These are phyloP conservation scores for Megaleporinus macrocephalus DNA, from an alignment of 2,113 vertebrate genomes.

Conservation along the genomic window DNA sequence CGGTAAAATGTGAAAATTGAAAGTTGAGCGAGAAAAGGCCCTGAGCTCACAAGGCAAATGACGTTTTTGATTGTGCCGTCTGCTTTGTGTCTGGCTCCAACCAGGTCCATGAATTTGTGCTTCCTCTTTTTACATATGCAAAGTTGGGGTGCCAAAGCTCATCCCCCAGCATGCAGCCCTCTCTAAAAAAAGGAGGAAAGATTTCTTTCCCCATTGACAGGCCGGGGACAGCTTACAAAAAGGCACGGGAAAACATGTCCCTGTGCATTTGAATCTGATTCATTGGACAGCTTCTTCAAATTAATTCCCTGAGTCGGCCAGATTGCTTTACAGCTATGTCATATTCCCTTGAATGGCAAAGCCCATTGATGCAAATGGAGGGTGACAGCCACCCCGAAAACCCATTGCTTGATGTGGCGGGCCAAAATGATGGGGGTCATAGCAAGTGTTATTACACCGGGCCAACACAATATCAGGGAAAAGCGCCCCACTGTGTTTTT, in stretches of 20 bases:
- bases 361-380: conserved; percentile 91
- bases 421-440: conserved; percentile 90
- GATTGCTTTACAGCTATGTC: conserved; percentile 96
- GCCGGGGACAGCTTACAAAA: conserved; percentile 54
- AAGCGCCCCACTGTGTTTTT: conserved; percentile 68
- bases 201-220: conserved; percentile 60
- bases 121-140: conserved; percentile 73
- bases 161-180: conserved; percentile 69
- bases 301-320: conserved; percentile 96
- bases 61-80: conserved; percentile 73
- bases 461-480: conserved; percentile 84
- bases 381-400: conserved; percentile 88
- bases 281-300: conserved; percentile 95
- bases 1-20: conserved; percentile 38
- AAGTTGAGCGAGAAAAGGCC: conserved; percentile 43
- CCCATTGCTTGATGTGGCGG: conserved; percentile 82
- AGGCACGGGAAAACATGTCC: conserved; percentile 63
- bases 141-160: conserved; percentile 70
- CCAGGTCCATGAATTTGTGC: conserved; percentile 49
- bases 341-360: conserved; percentile 91
- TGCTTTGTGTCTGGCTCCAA: conserved; percentile 65
- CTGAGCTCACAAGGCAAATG: conserved; percentile 64
- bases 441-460: conserved; percentile 93
- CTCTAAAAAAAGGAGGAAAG: conserved; percentile 50
- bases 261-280: conserved; percentile 93